Evolutionary conservation across 2,113 vertebrate genomes (phyloP).

Genomic region (Lepus americanus): DNA sequence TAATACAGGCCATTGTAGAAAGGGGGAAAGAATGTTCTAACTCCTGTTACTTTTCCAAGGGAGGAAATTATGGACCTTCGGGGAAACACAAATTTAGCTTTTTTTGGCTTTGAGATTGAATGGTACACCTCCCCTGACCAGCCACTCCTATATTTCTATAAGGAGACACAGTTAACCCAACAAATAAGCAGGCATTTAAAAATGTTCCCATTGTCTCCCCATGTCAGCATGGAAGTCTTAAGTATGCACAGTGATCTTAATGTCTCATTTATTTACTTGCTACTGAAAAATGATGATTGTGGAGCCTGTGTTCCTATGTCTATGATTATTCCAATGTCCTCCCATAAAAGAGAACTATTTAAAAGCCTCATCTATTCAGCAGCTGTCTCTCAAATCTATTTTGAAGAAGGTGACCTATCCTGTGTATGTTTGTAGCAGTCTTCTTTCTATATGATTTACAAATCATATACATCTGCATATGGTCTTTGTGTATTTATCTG

Average conservation of each 20-base stretch:
- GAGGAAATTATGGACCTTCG: not conserved
- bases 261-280: not conserved
- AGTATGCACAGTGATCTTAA: not conserved
- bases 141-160: not conserved
- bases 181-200: conserved; percentile 15
- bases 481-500: not conserved
- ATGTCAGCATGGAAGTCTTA: not conserved
- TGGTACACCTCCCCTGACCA: not conserved
- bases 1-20: not conserved
- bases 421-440: not conserved
- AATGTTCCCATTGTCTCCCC: not conserved
- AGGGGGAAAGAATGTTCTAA: not conserved
- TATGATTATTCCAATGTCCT: not conserved
- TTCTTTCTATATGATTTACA: conserved; percentile 45
- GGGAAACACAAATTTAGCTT: not conserved
- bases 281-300: not conserved
- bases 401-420: not conserved
- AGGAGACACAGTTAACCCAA: not conserved
- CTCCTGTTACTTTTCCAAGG: not conserved
- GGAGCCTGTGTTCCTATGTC: not conserved
- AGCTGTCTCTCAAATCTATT: conserved; percentile 3
- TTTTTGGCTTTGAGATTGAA: conserved; percentile 21
- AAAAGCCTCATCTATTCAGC: not conserved
- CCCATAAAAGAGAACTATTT: not conserved
- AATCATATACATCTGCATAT: not conserved